phyloP scores from a whole-genome alignment of 2,797 vertebrate species.

The Cynopterus sphinx region DNA sequence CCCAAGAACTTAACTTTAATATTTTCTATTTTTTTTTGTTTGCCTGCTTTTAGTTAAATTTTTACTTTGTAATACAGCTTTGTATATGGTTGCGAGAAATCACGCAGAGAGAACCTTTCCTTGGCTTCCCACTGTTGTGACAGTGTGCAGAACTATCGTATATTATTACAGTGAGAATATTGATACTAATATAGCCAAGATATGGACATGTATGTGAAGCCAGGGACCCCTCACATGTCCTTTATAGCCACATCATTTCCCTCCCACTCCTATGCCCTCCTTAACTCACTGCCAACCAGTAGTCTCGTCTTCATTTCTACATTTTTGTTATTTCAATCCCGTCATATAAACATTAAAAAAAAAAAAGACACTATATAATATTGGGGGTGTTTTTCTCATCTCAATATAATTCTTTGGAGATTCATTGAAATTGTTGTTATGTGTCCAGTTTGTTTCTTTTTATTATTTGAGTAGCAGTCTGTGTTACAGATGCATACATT shows the following conservation, averaged over 20 bases:
- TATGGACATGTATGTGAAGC: not conserved
- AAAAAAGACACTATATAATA: too few species aligned
- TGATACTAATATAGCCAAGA: not conserved
- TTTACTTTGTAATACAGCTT: not conserved
- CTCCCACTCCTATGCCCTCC: not conserved
- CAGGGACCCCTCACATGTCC: not conserved
- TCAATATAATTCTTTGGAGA: not conserved
- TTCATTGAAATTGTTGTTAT: not conserved
- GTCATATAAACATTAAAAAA: too few species aligned
- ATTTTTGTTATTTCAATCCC: not conserved
- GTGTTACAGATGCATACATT: not conserved
- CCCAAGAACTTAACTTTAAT: slow-evolving; percentile 35
- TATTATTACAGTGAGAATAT: not conserved
- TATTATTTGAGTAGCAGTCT: not conserved
- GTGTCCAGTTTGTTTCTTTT: not conserved
- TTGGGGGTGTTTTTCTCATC: not conserved
- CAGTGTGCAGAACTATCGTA: not conserved
- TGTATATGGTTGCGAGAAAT: not conserved
- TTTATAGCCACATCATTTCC: not conserved
- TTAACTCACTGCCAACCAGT: not conserved
- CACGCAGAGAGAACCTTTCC: not conserved
- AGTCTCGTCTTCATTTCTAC: not conserved
- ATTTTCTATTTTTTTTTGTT: slow-evolving; percentile 53
- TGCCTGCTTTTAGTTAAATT: not conserved
- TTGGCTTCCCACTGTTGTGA: not conserved